phyloP scores from a whole-genome alignment of 2,113 vertebrate genomes.

The Dicentrarchus labrax region DNA sequence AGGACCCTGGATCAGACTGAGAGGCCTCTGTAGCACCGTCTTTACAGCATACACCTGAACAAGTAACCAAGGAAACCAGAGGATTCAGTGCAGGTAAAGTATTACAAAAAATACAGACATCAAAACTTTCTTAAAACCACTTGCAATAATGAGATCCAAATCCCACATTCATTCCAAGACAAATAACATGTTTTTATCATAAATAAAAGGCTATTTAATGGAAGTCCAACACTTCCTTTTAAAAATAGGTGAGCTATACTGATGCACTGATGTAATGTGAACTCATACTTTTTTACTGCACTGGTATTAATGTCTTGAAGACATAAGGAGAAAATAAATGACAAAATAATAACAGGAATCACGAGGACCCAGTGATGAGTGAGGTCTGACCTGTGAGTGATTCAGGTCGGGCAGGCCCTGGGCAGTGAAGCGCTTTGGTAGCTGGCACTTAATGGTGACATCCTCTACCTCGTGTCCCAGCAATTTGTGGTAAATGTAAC shows the following conservation, averaged over 20 bases:
- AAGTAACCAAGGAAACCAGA: not conserved
- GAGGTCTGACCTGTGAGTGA: conserved; percentile 92
- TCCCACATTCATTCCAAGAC: not conserved
- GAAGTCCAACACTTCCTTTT: not conserved
- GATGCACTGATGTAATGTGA: not conserved
- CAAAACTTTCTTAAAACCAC: not conserved
- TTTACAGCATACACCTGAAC: conserved; percentile 97
- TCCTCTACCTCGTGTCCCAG: conserved; percentile 98
- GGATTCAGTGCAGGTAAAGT: not conserved
- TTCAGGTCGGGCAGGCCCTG: conserved; percentile 98
- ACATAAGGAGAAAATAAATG: not conserved
- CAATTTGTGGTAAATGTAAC: conserved; percentile 98
- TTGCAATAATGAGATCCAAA: not conserved
- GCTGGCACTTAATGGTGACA: conserved; percentile 98
- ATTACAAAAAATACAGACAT: not conserved
- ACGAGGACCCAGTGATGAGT: too few relatives aligned
- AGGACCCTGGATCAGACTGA: conserved; percentile 98
- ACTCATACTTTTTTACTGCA: not conserved
- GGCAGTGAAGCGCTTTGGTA: conserved; percentile 98
- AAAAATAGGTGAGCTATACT: not conserved
- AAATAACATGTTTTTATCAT: not conserved
- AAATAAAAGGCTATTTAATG: not conserved
- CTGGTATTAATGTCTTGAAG: not conserved
- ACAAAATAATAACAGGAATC: not conserved
- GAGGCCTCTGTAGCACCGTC: conserved; percentile 95